Base-by-base conservation (phyloP, 2,113 vertebrate species). In the Nyctibius bracteatus region DNA sequence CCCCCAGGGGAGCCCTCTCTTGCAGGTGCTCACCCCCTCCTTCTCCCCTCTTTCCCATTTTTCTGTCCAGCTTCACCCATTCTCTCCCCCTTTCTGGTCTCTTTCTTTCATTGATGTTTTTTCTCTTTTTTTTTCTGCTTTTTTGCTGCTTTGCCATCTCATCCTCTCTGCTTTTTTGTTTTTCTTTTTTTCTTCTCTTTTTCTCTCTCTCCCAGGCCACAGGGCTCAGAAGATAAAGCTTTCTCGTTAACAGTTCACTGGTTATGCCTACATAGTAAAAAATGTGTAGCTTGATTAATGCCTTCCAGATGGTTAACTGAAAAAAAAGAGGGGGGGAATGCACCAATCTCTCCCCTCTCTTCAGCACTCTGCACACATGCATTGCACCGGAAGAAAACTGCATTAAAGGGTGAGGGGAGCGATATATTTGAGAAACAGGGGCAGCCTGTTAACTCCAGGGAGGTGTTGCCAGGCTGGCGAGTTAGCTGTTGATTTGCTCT, bases 191-290 rank as follows among this genome's bases (percentile, higher is more conserved):
- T 6, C 33, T 5, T 31, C n/a, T 47, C 22, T 67, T 33, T n/a
- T 70, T 41, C 70, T 73, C 74, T 65, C 44, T 92, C 66, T 94
- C 44, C 63, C 77, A 59, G 67, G 77, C 92, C 81, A 85, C 57
- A 63, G 85, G 91, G 94, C 91, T 96, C 75, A 46, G 71, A 96
- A 88, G 81, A 95, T 88, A 92, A 92, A 92, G 86, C 94, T 93
- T 92, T 35, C 92, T 92, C n/a, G 71, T 95, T 94, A 96, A 96
- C 94, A 95, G 92, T 88, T 96, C 93, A 95, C 78, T 92, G 86
- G 75, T 95, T 94, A 94, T 94, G 92, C 90, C 89, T 79, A 54
- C 95, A 94, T 97, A 96, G 94, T 89, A 91, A 88, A 96, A 95
- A 96, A 93, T 47, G 86, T 83, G 68, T 87, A 86, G 85, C 88